Evolutionary conservation across 2,888 invertebrate genomes (phyloP).

Genomic region (Griposia aprilina): DNA sequence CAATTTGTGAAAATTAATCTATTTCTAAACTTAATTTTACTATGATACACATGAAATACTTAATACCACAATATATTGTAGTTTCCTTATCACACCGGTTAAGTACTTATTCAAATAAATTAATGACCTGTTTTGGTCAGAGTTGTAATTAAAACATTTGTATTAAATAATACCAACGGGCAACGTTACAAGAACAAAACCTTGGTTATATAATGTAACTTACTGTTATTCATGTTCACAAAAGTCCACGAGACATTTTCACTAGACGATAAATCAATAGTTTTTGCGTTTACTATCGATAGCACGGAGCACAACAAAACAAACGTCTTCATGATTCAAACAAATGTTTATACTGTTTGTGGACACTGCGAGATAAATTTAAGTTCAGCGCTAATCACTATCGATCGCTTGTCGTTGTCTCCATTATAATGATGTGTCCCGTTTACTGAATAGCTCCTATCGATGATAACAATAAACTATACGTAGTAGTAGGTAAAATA

Average conservation of each 20-base stretch:
- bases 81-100: constrained; percentile 42
- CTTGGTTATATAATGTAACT: constrained; percentile 69
- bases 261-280: constrained; percentile 64
- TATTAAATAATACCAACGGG: constrained; percentile 8
- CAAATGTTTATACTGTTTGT: constrained; percentile 54
- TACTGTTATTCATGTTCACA: constrained; percentile 83
- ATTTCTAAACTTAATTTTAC: constrained; percentile 2
- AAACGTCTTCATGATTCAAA: constrained; percentile 63
- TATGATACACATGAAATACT: neutral
- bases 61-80: neutral
- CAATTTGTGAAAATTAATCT: neutral
- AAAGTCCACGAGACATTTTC: constrained; percentile 77
- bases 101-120: constrained; percentile 31
- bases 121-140: constrained; percentile 10
- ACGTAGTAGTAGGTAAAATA: constrained; percentile 2
- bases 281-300: constrained; percentile 53
- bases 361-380: constrained; percentile 41
- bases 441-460: constrained; percentile 27
- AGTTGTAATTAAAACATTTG: constrained; percentile 17
- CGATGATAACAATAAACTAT: constrained; percentile 60
- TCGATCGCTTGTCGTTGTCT: constrained; percentile 27
- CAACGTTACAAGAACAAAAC: constrained; percentile 13
- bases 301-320: constrained; percentile 55
- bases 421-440: constrained; percentile 54
- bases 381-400: constrained; percentile 54